These are phyloP conservation scores for Ditylenchus dipsaci DNA, from an alignment of 1,140 invertebrate genomes.

Conservation along the genomic window DNA sequence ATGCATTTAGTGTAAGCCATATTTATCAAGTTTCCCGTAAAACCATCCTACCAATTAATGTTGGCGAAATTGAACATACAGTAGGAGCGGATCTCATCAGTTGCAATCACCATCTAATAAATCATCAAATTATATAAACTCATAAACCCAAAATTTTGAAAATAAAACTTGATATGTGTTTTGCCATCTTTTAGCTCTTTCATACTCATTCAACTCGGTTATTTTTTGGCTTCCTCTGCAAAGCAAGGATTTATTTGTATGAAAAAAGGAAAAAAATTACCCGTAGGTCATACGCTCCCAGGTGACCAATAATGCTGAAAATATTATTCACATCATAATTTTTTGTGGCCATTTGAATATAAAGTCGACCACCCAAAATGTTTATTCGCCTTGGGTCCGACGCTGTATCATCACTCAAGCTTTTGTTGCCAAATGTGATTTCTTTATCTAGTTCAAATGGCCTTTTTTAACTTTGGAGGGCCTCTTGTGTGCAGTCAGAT, in stretches of 20 bases:
- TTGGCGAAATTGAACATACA: slow-evolving; percentile 87
- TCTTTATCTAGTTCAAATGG: no score
- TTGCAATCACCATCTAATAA: slow-evolving; percentile 71
- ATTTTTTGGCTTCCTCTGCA: slow-evolving; percentile 36
- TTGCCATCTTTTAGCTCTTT: slow-evolving; percentile 63
- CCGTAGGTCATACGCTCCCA: slow-evolving; percentile 92
- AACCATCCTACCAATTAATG: slow-evolving; percentile 67
- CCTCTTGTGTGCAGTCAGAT: no score
- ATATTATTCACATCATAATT: neutral
- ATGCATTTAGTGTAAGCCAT: no score
- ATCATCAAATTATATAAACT: no score
- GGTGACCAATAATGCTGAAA: slow-evolving; percentile 72
- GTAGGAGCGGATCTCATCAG: slow-evolving; percentile 87
- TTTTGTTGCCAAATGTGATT: no score
- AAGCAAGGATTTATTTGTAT: neutral
- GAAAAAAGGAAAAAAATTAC: neutral
- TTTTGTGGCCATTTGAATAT: neutral
- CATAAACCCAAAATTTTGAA: neutral
- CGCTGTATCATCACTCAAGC: no score
- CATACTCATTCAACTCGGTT: slow-evolving; percentile 37
- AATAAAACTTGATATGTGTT: slow-evolving; percentile 66
- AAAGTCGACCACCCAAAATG: no score
- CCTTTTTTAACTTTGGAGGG: no score
- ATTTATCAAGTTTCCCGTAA: no score
- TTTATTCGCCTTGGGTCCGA: no score